Percentiles rank a stretch among this genome's conserved stretches.
These are phyloP conservation scores for Zingel zingel DNA, from an alignment of 2,113 vertebrate genomes.

Conservation along the genomic window DNA sequence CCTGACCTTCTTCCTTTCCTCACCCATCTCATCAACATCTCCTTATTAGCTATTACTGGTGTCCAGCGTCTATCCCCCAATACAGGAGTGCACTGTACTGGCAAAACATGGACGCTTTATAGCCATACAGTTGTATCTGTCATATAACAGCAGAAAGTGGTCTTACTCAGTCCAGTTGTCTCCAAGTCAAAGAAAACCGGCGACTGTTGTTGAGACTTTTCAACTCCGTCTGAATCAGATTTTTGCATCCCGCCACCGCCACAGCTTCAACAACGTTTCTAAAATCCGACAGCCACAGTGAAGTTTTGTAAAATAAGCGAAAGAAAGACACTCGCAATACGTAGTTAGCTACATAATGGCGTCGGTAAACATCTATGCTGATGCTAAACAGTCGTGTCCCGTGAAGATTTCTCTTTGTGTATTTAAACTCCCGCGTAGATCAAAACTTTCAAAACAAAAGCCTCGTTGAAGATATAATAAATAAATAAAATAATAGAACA, in stretches of 20 bases:
- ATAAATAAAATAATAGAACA: accelerated
- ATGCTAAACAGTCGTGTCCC: no score
- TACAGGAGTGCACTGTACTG: no score
- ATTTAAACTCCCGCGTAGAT: background rate
- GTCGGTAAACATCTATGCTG: background rate
- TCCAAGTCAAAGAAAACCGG: constrained; percentile 84
- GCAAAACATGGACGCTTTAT: background rate
- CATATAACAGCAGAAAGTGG: background rate
- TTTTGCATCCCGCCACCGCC: constrained; percentile 33
- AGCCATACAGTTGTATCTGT: background rate
- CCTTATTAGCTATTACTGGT: background rate
- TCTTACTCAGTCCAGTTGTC: constrained; percentile 80
- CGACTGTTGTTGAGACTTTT: background rate
- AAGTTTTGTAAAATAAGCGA: background rate
- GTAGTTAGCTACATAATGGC: no score
- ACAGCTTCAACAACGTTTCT: background rate
- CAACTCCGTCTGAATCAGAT: background rate
- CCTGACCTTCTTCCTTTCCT: no score
- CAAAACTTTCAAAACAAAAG: constrained; percentile 33
- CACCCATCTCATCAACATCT: no score
- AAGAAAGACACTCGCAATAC: no score
- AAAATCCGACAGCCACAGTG: background rate
- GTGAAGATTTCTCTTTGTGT: background rate
- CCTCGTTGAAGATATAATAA: background rate
- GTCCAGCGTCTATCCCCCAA: background rate